Evolutionary conservation across 2,888 invertebrate genomes (phyloP).

Genomic region (Bombylius discolor): DNA sequence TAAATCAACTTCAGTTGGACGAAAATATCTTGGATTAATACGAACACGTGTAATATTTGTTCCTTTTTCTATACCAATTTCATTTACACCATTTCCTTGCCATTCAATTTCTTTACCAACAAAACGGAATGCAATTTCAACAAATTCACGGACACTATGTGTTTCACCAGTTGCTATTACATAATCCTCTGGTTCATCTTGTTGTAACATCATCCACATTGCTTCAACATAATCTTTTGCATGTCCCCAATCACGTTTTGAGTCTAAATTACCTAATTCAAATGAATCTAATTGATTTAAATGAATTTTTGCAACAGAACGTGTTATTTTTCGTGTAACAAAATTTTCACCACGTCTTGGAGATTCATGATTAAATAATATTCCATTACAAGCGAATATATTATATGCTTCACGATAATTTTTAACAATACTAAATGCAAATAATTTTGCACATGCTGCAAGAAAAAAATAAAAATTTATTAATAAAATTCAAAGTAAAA

Average conservation of each 20-base stretch:
- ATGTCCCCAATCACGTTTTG: conserved; percentile 97
- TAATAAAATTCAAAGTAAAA: not conserved
- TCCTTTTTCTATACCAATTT: conserved; percentile 56
- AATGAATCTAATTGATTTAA: conserved; percentile 72
- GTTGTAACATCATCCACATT: conserved; percentile 99
- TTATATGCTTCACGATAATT: conserved; percentile 92
- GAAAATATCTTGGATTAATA: conserved; percentile 87
- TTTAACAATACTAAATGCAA: conserved; percentile 90
- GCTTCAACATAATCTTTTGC: conserved; percentile 96
- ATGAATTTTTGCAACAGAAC: conserved; percentile 92
- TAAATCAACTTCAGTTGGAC: conserved; percentile 95
- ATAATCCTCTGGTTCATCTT: conserved; percentile 81
- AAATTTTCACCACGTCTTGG: conserved; percentile 95
- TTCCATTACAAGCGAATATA: conserved; percentile 93
- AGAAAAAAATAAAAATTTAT: conserved; percentile 3
- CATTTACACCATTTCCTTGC: conserved; percentile 73
- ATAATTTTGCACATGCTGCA: conserved; percentile 86
- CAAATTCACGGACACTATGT: conserved; percentile 93
- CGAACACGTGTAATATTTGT: conserved; percentile 66
- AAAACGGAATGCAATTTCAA: conserved; percentile 76
- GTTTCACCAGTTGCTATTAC: conserved; percentile 94
- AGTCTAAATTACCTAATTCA: conserved; percentile 89
- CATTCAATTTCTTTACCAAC: conserved; percentile 71
- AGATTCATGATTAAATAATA: conserved; percentile 93
- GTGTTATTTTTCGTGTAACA: conserved; percentile 94